Evolutionary conservation across 2,113 vertebrate genomes (phyloP).

Genomic region (Perca fluviatilis): DNA sequence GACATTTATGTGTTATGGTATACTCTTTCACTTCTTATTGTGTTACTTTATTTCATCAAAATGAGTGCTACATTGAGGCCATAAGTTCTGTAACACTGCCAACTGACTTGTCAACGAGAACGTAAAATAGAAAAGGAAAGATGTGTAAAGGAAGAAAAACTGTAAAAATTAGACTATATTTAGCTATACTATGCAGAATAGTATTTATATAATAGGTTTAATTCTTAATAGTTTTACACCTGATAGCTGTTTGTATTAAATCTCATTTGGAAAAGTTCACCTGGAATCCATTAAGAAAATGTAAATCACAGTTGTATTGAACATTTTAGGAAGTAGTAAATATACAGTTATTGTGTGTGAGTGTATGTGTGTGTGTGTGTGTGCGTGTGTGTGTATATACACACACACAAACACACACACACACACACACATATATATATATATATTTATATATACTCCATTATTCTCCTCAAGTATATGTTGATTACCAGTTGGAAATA

Average conservation of each 20-base stretch:
- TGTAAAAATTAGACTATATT: background rate
- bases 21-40: slow-evolving; percentile 12
- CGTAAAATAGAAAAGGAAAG: background rate
- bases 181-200: background rate
- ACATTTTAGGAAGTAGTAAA: background rate
- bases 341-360: background rate
- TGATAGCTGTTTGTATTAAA: background rate
- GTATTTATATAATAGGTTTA: too few species aligned
- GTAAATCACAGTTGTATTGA: slow-evolving; percentile 1
- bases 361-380: too few species aligned
- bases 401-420: too few species aligned
- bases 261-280: background rate
- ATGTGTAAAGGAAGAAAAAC: background rate
- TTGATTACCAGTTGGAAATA: background rate
- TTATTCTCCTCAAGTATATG: background rate
- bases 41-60: slow-evolving; percentile 16
- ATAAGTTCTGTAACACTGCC: slow-evolving; percentile 12
- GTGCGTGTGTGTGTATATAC: background rate
- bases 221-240: background rate
- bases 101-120: slow-evolving; percentile 18
- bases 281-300: background rate
- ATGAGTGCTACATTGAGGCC: slow-evolving; percentile 11
- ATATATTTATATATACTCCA: background rate
- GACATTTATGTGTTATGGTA: background rate
- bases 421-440: too few species aligned